Evolutionary conservation across 2,888 invertebrate species (phyloP), one percentile per base, ranked within the genome.

Genomic region (Ichneumoninae sp.): DNA sequence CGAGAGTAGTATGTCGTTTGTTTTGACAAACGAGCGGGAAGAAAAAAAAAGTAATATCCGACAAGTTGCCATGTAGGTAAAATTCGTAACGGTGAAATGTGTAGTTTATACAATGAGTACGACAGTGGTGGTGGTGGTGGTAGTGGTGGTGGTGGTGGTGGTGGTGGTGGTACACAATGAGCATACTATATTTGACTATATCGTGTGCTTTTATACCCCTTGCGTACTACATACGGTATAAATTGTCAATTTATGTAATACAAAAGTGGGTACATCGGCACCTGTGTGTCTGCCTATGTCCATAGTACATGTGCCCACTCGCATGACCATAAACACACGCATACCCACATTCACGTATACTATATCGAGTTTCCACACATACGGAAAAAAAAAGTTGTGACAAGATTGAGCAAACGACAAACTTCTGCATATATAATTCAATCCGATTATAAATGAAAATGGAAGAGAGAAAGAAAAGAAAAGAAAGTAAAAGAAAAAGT

Each of bases 371-470:
- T 60, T 93, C 90, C 93, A 93, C 92, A 92, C 93, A 93, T 93
- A 92, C 92, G 92, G 19, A 22, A 73, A 69, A 69, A 50, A 69
- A 22, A 92, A 93, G 89, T 92, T 87, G 92, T 93, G 92, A 93
- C 93, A 93, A 93, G 92, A 93, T 93, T 93, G 92, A 93, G 93
- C 93, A 93, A 93, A 93, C 93, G 92, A 93, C 93, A 93, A 93
- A 92, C 92, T 93, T 92, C 92, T 92, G 92, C 92, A 93, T 91
- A 93, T 93, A 47, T 22, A 57, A 57, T 57, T 47, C 13, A 47
- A 92, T 92, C 91, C 92, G 73, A 93, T 88, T 71, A 44, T 19
- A 71, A 82, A 33, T 47, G 44, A 70, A 44, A 77, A 44, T 22
- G 19, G 63, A 54, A 78, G 33, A 33, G 68, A 44, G 65, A 54